Evolutionary conservation across 2,888 invertebrate genomes (phyloP).

Genomic region (Meloe dianella): DNA sequence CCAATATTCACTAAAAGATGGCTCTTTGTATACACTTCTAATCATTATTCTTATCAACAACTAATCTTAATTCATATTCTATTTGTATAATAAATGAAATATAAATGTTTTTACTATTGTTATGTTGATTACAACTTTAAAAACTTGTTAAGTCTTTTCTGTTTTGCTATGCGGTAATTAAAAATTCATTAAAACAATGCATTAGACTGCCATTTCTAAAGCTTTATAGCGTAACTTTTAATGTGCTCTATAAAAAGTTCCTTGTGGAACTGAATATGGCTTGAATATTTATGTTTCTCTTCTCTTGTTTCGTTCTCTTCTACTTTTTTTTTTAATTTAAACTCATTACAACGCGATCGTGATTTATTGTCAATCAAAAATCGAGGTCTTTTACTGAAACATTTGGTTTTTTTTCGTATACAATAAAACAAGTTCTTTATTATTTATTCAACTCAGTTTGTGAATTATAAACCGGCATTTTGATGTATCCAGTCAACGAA

Average conservation of each 20-base stretch:
- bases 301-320: background rate
- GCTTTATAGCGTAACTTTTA: slow-evolving; percentile 19
- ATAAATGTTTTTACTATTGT: slow-evolving; percentile 23
- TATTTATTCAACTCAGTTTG: no score
- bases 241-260: slow-evolving; percentile 24
- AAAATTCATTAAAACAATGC: slow-evolving; percentile 18
- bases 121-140: background rate
- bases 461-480: background rate
- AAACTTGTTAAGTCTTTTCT: slow-evolving; percentile 1
- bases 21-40: slow-evolving; percentile 12
- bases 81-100: slow-evolving; percentile 5
- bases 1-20: slow-evolving; percentile 24
- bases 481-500: background rate
- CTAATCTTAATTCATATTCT: no score
- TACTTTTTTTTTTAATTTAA: background rate
- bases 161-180: slow-evolving; percentile 10
- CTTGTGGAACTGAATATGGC: slow-evolving; percentile 16
- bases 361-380: slow-evolving; percentile 1
- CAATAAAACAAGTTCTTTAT: no score
- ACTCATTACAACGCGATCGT: background rate
- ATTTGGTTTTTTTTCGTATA: no score
- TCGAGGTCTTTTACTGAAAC: no score
- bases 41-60: background rate
- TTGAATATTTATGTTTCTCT: slow-evolving; percentile 14
- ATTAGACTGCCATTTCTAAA: slow-evolving; percentile 14